These are phyloP conservation scores for Iphiclides podalirius DNA, from an alignment of 2,888 invertebrate species.

Conservation along the genomic window DNA sequence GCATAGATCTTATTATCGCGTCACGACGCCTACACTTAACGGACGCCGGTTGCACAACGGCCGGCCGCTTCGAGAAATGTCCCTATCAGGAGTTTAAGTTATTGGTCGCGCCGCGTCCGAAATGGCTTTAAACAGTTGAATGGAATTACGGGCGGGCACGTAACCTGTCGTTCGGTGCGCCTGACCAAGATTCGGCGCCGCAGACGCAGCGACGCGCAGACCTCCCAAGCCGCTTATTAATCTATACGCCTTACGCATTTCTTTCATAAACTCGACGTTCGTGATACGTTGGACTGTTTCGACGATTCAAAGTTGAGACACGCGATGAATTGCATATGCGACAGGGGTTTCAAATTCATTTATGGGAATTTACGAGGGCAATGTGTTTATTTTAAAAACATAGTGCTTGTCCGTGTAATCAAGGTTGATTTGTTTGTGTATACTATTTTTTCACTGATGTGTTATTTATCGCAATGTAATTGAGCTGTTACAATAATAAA, in stretches of 20 bases:
- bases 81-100: slow-evolving; percentile 49
- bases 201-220: slow-evolving; percentile 27
- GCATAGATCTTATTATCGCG: slow-evolving; percentile 52
- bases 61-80: slow-evolving; percentile 54
- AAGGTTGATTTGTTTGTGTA: too few relatives aligned
- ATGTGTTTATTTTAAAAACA: too few relatives aligned
- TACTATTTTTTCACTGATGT: too few relatives aligned
- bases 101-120: slow-evolving; percentile 41
- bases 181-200: slow-evolving; percentile 47
- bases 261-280: too few relatives aligned
- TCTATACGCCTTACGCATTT: slow-evolving; percentile 1
- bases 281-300: too few relatives aligned
- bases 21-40: slow-evolving; percentile 52
- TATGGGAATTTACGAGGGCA: too few relatives aligned
- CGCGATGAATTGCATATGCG: too few relatives aligned
- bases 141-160: slow-evolving; percentile 48
- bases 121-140: slow-evolving; percentile 52
- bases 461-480: too few relatives aligned
- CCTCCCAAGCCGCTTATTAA: slow-evolving; percentile 18
- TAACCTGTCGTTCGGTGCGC: slow-evolving; percentile 47
- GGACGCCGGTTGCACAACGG: slow-evolving; percentile 60
- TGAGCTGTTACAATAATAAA: too few relatives aligned
- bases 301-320: too few relatives aligned
- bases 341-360: too few relatives aligned
- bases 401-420: too few relatives aligned